These are phyloP conservation scores for Podarcis muralis DNA, from an alignment of 2,113 vertebrate genomes.

Conservation along the genomic window DNA sequence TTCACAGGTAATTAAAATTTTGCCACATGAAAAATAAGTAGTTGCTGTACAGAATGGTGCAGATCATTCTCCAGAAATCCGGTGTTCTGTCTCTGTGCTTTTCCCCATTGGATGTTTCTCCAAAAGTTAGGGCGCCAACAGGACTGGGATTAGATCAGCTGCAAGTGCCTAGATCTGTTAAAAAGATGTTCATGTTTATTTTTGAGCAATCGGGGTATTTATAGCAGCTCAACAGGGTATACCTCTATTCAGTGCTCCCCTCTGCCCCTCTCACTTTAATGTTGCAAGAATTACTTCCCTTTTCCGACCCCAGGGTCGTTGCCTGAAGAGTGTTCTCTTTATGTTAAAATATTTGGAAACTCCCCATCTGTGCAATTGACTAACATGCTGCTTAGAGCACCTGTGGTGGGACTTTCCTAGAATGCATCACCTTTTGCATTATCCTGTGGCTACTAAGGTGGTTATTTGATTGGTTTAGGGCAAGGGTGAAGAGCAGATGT, in stretches of 20 bases:
- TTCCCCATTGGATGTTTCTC: neutral
- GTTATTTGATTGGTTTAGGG: constrained; percentile 46
- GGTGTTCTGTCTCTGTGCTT: neutral
- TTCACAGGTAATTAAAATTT: neutral
- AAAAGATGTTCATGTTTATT: constrained; percentile 65
- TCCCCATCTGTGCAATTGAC: neutral
- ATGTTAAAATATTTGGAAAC: constrained; percentile 33
- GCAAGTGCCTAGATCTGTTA: constrained; percentile 57
- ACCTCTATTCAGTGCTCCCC: constrained; percentile 44
- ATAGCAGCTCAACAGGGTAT: constrained; percentile 65
- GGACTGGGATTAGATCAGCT: neutral
- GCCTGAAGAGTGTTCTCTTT: neutral
- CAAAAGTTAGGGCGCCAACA: neutral
- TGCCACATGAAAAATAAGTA: accelerated
- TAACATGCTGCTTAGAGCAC: neutral
- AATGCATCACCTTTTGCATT: constrained; percentile 60
- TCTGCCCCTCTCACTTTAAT: accelerated
- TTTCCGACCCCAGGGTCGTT: neutral
- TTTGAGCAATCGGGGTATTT: constrained; percentile 52
- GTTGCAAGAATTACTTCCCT: constrained; percentile 8
- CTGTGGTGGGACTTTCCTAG: constrained; percentile 38
- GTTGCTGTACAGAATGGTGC: neutral
- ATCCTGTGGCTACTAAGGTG: constrained; percentile 63
- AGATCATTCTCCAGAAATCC: neutral
- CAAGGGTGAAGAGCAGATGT: neutral